Evolutionary conservation across 2,888 invertebrate species (phyloP), one percentile per base, ranked within the genome.

Genomic region (Ptilodon capucinus): DNA sequence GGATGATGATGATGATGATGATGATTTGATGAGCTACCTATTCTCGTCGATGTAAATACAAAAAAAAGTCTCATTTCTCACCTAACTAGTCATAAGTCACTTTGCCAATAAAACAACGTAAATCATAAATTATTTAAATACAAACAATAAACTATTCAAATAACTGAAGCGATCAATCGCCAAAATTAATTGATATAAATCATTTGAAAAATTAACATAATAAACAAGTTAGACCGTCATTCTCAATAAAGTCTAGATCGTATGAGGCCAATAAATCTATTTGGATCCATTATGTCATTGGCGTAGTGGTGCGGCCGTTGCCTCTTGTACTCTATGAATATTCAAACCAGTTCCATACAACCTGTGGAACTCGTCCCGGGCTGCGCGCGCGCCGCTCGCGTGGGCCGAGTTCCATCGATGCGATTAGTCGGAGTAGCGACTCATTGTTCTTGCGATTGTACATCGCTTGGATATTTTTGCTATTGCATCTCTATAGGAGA

Each of bases 241-340:
- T 51, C 48, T 57, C 43, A 56, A 64, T 59, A 64, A 60, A 60
- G 65, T 70, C 66, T 59, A 65, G 63, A 67, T 60, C 57, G 53
- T 66, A 64, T 63, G 54, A 55, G 50, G 48, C 42, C 63, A 68
- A 81, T 84, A 81, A 81, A 84, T 84, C 81, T 76, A 73, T 76
- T 73, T 73, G 70, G 64, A 60, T 71, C 60, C 74, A 81, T 85
- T 84, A 86, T 86, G 86, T 88, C 87, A 86, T 81, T 79, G 79
- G 68, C 74, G 74, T 75, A 73, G 74, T 71, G 72, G 54, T 59
- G 73, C 73, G 82, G 82, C 64, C 84, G 72, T 79, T 80, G 81
- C 59, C 79, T 66, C 61, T 57, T 58, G 75, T 72, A 74, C 77
- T 74, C 76, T 80, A 80, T 81, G 80, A 80, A 83, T 83, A 81